phyloP scores from a whole-genome alignment of 1,140 invertebrate species.

The Macrosteles quadrilineatus region DNA sequence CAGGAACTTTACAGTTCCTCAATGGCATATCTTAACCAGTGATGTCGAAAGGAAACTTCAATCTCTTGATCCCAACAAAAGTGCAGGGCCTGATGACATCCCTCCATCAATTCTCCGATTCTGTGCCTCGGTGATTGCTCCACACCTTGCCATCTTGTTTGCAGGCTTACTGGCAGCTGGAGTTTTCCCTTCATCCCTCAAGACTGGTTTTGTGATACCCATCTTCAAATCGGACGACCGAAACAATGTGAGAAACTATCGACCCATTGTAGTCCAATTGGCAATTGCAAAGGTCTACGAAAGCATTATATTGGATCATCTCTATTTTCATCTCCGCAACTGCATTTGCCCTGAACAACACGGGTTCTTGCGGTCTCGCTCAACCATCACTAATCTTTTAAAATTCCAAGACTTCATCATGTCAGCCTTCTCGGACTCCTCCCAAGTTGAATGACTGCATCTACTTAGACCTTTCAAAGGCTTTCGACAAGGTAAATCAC shows the following conservation, averaged over 20 bases:
- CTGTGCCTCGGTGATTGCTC: conserved; percentile 16
- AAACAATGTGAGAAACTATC: conserved; percentile 7
- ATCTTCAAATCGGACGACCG: conserved; percentile 28
- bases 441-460: conserved; percentile 31
- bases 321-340: conserved; percentile 20
- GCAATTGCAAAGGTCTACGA: conserved; percentile 25
- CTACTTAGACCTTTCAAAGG: conserved; percentile 32
- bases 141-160: conserved; percentile 1
- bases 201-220: conserved; percentile 9
- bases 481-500: conserved; percentile 35
- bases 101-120: background rate
- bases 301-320: background rate
- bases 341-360: conserved; percentile 28
- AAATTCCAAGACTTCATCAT: conserved; percentile 26
- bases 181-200: conserved; percentile 13
- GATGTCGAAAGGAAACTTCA: background rate
- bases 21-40: background rate
- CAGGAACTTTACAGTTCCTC: background rate
- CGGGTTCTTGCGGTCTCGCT: conserved; percentile 31
- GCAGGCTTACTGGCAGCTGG: background rate
- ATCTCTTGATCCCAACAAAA: too few species aligned
- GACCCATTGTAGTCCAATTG: conserved; percentile 5
- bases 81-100: conserved; percentile 7
- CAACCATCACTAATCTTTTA: conserved; percentile 20
- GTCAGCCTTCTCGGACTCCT: conserved; percentile 9